Conservation (phyloP, 2,113 vertebrate species). For the Arizona elegans region DNA sequence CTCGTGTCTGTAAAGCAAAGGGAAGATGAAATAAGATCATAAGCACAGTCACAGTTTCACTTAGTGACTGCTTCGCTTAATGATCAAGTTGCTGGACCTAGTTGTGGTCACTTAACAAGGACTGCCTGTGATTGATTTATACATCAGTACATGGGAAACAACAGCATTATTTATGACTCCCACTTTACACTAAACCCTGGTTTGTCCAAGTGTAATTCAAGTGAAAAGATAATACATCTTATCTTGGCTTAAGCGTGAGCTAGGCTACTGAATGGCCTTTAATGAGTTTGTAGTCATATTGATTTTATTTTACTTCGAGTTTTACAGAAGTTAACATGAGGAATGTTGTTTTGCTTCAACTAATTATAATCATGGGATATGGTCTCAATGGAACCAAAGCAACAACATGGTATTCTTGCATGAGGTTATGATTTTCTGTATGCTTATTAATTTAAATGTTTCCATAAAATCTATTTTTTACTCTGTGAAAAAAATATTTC, state of each 20-base stretch:
- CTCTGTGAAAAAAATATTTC: background rate
- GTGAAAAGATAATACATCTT: background rate
- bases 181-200: background rate
- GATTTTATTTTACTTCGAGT: background rate
- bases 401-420: background rate
- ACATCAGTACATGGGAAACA: background rate
- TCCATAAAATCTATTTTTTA: background rate
- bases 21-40: background rate
- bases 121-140: too few species aligned
- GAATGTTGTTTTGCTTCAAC: background rate
- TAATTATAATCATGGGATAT: background rate
- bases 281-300: background rate
- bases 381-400: background rate
- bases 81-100: too few species aligned
- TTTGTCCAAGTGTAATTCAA: background rate
- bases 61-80: background rate
- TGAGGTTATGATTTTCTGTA: background rate
- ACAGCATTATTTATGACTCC: background rate
- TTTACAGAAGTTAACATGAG: background rate
- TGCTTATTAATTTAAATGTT: background rate
- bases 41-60: background rate
- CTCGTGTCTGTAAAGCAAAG: background rate
- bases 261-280: background rate
- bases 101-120: background rate
- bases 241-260: background rate